A percentile compares a stretch with the other conserved stretches of the same genome.
These are phyloP conservation scores for Troides oblongomaculatus DNA, from an alignment of 2,888 invertebrate genomes.

Conservation along the genomic window DNA sequence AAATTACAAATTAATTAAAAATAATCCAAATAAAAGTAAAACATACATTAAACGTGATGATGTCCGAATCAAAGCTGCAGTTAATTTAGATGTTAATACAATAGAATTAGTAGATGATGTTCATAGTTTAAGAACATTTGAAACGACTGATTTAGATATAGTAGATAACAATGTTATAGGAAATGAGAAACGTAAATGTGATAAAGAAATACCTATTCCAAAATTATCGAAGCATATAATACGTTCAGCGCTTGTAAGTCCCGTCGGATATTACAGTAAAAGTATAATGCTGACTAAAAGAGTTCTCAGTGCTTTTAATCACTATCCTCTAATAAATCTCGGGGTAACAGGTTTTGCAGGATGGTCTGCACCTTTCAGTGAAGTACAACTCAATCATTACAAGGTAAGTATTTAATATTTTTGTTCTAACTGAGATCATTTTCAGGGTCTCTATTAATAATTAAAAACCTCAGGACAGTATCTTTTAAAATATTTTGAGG, in stretches of 20 bases:
- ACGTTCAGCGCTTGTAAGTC: constrained; percentile 81
- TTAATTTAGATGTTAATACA: constrained; percentile 44
- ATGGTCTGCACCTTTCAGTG: constrained; percentile 78
- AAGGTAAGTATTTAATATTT: constrained; percentile 52
- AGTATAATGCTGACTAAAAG: constrained; percentile 84
- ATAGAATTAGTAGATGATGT: constrained; percentile 55
- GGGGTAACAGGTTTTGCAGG: constrained; percentile 76
- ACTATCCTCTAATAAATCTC: constrained; percentile 83
- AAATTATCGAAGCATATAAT: constrained; percentile 72
- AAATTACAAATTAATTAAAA: constrained; percentile 45
- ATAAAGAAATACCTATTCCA: constrained; percentile 52
- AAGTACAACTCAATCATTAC: constrained; percentile 85
- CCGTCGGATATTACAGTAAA: constrained; percentile 84
- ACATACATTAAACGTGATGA: constrained; percentile 67
- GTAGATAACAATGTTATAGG: constrained; percentile 40
- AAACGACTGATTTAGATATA: constrained; percentile 39
- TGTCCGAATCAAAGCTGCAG: constrained; percentile 52
- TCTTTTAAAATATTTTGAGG: no score
- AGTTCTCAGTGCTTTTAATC: constrained; percentile 86
- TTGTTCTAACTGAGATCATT: not conserved
- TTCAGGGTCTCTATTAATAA: not conserved
- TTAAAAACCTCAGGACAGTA: no score
- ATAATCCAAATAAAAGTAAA: constrained; percentile 47
- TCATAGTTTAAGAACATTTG: constrained; percentile 54
- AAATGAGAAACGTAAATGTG: constrained; percentile 54